A percentile compares a stretch with the other conserved stretches of the same genome.
Conservation (phyloP, 2,113 vertebrate genomes). For the Edolisoma coerulescens region DNA sequence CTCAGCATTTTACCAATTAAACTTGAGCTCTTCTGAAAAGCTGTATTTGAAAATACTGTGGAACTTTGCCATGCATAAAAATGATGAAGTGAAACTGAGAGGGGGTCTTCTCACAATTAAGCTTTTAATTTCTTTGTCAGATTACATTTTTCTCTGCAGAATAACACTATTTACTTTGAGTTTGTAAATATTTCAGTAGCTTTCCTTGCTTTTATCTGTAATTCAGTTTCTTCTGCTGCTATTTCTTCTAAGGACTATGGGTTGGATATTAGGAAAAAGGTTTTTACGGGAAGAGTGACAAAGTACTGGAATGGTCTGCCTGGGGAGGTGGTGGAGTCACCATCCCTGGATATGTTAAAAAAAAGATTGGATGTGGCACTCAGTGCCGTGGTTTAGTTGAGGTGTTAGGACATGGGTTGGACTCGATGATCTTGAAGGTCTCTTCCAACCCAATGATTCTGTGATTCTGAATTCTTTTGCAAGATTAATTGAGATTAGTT, state of each 20-base stretch:
- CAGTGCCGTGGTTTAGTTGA: no score
- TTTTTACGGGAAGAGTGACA: no score
- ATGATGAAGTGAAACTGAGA: background rate
- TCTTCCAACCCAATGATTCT: no score
- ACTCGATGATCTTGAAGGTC: no score
- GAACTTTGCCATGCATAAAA: background rate
- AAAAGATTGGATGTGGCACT: no score
- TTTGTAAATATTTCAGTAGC: background rate
- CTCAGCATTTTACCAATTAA: background rate
- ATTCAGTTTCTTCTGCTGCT: background rate
- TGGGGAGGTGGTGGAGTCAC: no score
- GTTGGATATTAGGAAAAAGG: no score
- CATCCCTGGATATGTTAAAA: no score
- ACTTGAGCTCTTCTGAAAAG: background rate
- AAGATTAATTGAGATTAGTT: background rate
- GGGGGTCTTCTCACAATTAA: background rate
- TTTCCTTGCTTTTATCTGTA: background rate
- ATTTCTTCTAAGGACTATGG: background rate
- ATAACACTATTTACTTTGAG: background rate
- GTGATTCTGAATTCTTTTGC: no score
- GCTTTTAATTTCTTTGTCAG: background rate
- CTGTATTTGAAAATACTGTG: background rate
- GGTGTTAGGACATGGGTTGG: no score
- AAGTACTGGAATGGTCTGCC: no score
- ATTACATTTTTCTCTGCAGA: background rate